Base-by-base conservation (phyloP, 2,797 vertebrate genomes). In the Pseudochaenichthys georgianus region DNA sequence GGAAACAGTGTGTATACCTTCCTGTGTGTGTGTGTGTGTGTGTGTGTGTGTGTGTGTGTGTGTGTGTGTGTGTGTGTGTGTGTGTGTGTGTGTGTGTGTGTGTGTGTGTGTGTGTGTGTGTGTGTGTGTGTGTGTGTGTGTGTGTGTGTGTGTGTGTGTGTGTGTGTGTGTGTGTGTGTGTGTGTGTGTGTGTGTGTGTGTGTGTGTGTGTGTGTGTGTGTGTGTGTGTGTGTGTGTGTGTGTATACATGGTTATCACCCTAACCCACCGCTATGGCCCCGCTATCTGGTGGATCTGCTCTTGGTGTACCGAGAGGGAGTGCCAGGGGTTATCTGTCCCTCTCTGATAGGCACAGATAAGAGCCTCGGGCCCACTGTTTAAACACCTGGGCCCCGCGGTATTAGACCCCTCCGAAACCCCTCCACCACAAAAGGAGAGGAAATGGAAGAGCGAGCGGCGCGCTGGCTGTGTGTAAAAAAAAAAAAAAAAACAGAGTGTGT, bases 341-440 rank as follows among this genome's bases (percentile, higher is more conserved):
- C 83, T 93, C 91, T 83, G 94, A 96, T 96, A 95, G 86, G 92
- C 88, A 89, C 92, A 94, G 95, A 96, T 96, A 96, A 91, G 80
- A 63, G 88, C 87, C 85, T 67, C 64, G 87, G 78, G 81, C 91
- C 87, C 91, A 71, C 87, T 91, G 90, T 92, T 92, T 90, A 90
- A 94, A 94, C 94, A 94, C 87, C 23, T 70, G 64, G 80, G 89
- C 88, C 85, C 88, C 64, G 13, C 74, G 79, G 88, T 88, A 89
- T 90, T 92, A 86, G 83, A 80, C 84, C 78, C 78, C 89, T 78
- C 70, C 64, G 63, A 73, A 80, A 7, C 78, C 76, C 77, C 80
- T 81, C 64, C 72, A 70, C 88, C 87, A 91, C 90, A 92, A 91
- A 84, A 75, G 83, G 53, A 84, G 73, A 90, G 89, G 89, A 92